Conservation (phyloP, 1,140 invertebrate species). For the Zaprionus inermis region DNA sequence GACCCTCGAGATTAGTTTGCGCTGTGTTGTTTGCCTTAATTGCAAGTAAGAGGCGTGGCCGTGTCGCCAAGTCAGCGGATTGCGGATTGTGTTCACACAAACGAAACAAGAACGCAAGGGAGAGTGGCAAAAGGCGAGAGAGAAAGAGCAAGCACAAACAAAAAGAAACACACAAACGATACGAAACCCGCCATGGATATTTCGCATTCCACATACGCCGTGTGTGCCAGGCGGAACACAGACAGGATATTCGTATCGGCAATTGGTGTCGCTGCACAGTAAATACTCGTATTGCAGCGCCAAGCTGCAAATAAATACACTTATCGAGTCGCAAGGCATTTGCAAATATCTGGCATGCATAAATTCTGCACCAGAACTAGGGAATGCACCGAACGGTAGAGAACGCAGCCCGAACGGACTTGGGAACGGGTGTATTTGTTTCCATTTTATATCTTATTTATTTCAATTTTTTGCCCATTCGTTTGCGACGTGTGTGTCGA, state of each 20-base stretch:
- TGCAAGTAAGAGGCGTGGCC: conserved; percentile 65
- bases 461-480: conserved; percentile 77
- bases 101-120: conserved; percentile 13
- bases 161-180: conserved; percentile 21
- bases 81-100: conserved; percentile 25
- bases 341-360: conserved; percentile 72
- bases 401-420: neutral
- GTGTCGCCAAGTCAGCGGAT: conserved; percentile 69
- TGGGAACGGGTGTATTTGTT: conserved; percentile 39
- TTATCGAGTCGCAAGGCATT: conserved; percentile 69
- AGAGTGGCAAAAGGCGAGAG: neutral
- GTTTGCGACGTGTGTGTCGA: conserved; percentile 68
- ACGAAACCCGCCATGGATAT: conserved; percentile 20
- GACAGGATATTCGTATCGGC: conserved; percentile 29
- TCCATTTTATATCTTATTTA: conserved; percentile 79
- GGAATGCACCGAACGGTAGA: neutral
- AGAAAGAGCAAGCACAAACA: neutral
- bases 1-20: conserved; percentile 76
- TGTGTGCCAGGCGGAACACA: conserved; percentile 15
- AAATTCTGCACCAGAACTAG: conserved; percentile 50
- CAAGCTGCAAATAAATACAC: conserved; percentile 73
- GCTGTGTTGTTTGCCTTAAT: conserved; percentile 73
- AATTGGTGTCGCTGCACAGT: conserved; percentile 69
- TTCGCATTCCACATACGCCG: conserved; percentile 60
- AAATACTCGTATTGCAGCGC: conserved; percentile 62